Conservation (phyloP, 2,888 invertebrate species). For the Nomada lathburiana region DNA sequence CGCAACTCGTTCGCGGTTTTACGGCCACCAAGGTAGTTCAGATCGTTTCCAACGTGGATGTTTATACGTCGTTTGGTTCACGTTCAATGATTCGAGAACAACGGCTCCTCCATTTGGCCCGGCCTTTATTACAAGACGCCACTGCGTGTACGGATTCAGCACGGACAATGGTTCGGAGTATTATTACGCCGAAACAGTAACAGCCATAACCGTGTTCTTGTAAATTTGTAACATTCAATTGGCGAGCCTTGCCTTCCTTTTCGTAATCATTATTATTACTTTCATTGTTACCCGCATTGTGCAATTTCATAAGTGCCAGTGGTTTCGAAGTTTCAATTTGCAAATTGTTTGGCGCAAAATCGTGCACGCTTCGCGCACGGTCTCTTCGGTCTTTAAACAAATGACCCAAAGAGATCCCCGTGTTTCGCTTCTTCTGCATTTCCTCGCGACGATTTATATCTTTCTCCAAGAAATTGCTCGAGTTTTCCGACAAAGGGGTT, state of each 20-base stretch:
- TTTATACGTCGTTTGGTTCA: conserved; percentile 59
- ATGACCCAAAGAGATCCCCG: too few relatives aligned
- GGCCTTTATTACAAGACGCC: conserved; percentile 34
- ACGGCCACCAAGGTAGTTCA: conserved; percentile 43
- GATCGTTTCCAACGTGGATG: conserved; percentile 53
- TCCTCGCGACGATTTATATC: background rate
- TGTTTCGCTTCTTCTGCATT: too few relatives aligned
- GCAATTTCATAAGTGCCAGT: too few relatives aligned
- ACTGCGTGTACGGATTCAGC: conserved; percentile 13
- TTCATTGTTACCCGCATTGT: too few relatives aligned
- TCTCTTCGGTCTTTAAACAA: too few relatives aligned
- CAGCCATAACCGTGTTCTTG: background rate
- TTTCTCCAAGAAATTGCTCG: background rate
- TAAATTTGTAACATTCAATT: background rate
- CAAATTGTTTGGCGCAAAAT: too few relatives aligned
- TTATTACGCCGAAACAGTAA: background rate
- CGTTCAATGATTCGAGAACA: conserved; percentile 59
- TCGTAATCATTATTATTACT: too few relatives aligned
- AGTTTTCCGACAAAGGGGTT: background rate
- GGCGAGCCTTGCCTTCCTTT: too few relatives aligned
- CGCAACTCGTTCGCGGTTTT: conserved; percentile 66
- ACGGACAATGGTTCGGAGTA: background rate
- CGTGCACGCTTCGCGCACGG: too few relatives aligned
- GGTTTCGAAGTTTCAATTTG: too few relatives aligned
- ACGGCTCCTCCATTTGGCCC: conserved; percentile 15